Percentiles rank a stretch among this genome's conserved stretches.
These are phyloP conservation scores for Pomacea canaliculata DNA, from an alignment of 2,888 invertebrate genomes.

Conservation along the genomic window DNA sequence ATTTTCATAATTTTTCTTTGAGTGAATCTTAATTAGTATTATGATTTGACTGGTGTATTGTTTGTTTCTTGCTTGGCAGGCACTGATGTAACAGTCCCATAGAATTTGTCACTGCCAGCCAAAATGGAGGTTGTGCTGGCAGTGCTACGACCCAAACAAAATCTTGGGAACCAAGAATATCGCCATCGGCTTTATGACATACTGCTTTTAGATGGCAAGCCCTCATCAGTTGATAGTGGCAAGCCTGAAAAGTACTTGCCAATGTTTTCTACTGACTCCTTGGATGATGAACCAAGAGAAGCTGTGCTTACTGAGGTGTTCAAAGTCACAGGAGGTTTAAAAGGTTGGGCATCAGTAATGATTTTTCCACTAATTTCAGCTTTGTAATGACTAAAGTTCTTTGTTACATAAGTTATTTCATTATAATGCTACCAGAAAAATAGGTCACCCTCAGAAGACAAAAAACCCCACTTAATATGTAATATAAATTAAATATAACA, in stretches of 20 bases:
- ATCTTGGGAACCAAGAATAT: conserved; percentile 50
- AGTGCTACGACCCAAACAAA: conserved; percentile 59
- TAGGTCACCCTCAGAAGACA: neutral
- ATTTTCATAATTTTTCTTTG: too few relatives aligned
- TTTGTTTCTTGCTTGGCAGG: too few relatives aligned
- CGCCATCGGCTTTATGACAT: conserved; percentile 59
- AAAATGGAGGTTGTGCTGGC: conserved; percentile 60
- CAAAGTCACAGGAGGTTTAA: conserved; percentile 58
- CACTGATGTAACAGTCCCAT: too few relatives aligned
- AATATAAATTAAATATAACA: too few relatives aligned
- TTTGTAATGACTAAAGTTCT: neutral
- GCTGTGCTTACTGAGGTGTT: conserved; percentile 55
- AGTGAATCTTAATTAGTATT: too few relatives aligned
- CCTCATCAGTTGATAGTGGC: conserved; percentile 36
- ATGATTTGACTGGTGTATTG: too few relatives aligned
- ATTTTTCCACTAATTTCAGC: neutral
- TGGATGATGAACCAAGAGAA: conserved; percentile 59
- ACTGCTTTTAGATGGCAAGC: conserved; percentile 56
- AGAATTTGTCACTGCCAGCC: conserved; percentile 2
- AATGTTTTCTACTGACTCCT: conserved; percentile 45
- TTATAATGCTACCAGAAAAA: neutral
- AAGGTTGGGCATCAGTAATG: conserved; percentile 41
- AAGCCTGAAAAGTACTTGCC: conserved; percentile 56
- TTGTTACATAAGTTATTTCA: neutral
- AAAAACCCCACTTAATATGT: neutral